Base-by-base conservation (phyloP, 2,888 invertebrate species). In the Drosophila merina region DNA sequence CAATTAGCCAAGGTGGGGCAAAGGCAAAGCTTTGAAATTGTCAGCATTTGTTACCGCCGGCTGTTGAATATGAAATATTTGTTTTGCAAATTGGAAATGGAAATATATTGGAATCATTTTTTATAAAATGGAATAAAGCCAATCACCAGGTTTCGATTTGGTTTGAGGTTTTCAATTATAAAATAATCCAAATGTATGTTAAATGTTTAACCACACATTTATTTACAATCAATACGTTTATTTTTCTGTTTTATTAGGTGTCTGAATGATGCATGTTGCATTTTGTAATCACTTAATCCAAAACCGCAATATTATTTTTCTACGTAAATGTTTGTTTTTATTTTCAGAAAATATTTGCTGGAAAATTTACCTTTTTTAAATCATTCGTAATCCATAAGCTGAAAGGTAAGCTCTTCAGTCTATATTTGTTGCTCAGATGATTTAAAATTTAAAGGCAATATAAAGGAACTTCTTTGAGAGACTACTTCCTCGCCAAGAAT, bases 81-180 rank as follows among this genome's bases (percentile, higher is more conserved):
- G 49, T 55, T 55, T 40, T 31, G 49, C 50, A 60, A 60, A 51
- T 70, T 51, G 50, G 40, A 70, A 49, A 69, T 51, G 4, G 20
- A 28, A 52, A 68, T 69, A 52, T 57, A 68, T 68, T 57, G 25
- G 25, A 8, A 14, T n/a, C 28, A 57, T 68, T 68, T 36, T 36
- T 36, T 36, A 4, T 12, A 6, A n/a, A 36, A 36, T 6, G n/a
- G 12, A n/a, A 36, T n/a, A n/a, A 6, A 36, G n/a, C 6, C 36
- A 36, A 36, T 36, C 36, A n/a, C 1, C 20, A 1, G 20, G 20
- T 20, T 20, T 20, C 20, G 20, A 20, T 20, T 20, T 20, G 20
- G 20, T 20, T 20, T 20, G 20, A 20, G 20, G 20, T 20, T 20
- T 20, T 20, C 20, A 20, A 2, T 20, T 20, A 20, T 20, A 20